Evolutionary conservation across 2,113 vertebrate genomes (phyloP).

Genomic region (Acinonyx jubatus): DNA sequence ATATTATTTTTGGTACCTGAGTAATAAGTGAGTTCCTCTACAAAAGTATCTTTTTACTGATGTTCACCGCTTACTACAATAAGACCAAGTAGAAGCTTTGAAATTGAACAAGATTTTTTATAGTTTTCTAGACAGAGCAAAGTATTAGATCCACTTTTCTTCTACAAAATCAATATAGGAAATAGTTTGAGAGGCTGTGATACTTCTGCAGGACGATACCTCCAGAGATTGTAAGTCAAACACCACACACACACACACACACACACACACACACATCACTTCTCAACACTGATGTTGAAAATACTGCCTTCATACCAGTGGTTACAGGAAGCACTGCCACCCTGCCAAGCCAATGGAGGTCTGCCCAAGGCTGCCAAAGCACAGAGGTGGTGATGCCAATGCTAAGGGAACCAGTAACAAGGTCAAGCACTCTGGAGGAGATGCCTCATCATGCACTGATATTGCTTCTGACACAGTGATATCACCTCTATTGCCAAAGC

Average conservation of each 20-base stretch:
- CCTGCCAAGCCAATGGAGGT: neutral
- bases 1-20: neutral
- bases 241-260: neutral
- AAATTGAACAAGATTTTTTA: neutral
- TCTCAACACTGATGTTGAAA: neutral
- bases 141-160: neutral
- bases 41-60: neutral
- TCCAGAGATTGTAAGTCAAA: neutral
- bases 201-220: neutral
- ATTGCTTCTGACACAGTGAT: neutral
- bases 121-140: neutral
- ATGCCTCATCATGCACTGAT: no score
- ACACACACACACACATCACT: neutral
- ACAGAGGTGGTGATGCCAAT: neutral
- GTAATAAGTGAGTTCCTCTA: neutral
- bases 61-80: neutral
- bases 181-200: neutral
- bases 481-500: neutral
- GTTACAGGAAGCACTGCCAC: neutral
- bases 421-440: neutral
- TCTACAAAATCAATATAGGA: slow-evolving; percentile 1
- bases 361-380: neutral
- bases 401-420: neutral
- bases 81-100: neutral
- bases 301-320: neutral